Conservation (phyloP, 2,888 invertebrate species). For the Cephus spinipes region DNA sequence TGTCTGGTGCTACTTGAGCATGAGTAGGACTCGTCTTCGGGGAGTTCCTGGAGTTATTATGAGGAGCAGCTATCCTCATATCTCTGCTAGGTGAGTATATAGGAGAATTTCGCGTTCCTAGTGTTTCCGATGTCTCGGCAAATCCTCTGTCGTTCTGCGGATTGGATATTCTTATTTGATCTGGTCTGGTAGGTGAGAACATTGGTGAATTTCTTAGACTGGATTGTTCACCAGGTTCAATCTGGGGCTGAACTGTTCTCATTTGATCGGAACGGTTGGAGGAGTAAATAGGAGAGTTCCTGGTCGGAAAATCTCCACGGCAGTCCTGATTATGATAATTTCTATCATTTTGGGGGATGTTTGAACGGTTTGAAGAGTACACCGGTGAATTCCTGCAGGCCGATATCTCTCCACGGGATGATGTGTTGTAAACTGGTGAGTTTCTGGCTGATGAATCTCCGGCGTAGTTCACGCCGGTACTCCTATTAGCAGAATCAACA, state of each 20-base stretch:
- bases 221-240: not conserved
- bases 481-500: constrained; percentile 42
- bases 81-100: constrained; percentile 40
- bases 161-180: constrained; percentile 14
- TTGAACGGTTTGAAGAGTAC: constrained; percentile 39
- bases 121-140: not conserved
- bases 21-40: constrained; percentile 64
- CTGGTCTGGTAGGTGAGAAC: constrained; percentile 5
- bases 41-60: constrained; percentile 68
- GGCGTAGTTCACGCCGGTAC: constrained; percentile 40
- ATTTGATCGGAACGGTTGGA: constrained; percentile 47
- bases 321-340: constrained; percentile 43
- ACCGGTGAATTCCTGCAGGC: constrained; percentile 47
- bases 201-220: not conserved
- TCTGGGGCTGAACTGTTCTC: constrained; percentile 21
- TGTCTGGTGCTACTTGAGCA: constrained; percentile 36
- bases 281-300: constrained; percentile 53
- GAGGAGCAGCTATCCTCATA: constrained; percentile 54
- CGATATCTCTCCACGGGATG: constrained; percentile 34
- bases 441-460: constrained; percentile 50
- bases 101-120: constrained; percentile 38
- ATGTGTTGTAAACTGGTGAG: constrained; percentile 49
- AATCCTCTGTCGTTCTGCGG: not conserved
- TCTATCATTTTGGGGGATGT: constrained; percentile 38
- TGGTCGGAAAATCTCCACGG: constrained; percentile 45